Conservation (phyloP, 2,888 invertebrate genomes). For the Apocheima hispidaria region DNA sequence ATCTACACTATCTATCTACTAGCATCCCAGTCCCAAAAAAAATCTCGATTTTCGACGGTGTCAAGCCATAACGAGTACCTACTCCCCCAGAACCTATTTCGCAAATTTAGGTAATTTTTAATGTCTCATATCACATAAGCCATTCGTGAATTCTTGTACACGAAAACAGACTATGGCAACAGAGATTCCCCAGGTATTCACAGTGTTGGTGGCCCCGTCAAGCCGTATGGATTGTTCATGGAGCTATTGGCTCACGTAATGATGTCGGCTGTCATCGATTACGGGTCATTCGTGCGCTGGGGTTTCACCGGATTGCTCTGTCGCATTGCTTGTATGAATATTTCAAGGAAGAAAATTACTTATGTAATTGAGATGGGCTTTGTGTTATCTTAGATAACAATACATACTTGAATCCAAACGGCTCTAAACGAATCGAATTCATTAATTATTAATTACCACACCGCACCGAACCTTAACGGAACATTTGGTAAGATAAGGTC, state of each 20-base stretch:
- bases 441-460: no score
- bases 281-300: slow-evolving; percentile 57
- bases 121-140: background rate
- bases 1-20: no score
- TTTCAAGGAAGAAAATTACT: background rate
- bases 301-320: slow-evolving; percentile 1
- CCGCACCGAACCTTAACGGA: no score
- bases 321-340: slow-evolving; percentile 4
- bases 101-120: background rate
- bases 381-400: no score
- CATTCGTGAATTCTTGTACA: background rate
- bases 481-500: no score
- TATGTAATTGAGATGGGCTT: no score
- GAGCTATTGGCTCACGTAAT: slow-evolving; percentile 52
- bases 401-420: no score
- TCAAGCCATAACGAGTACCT: no score
- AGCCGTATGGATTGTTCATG: slow-evolving; percentile 47
- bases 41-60: no score
- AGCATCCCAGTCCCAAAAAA: no score
- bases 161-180: background rate
- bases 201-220: slow-evolving; percentile 29
- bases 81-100: background rate
- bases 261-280: slow-evolving; percentile 62
- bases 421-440: no score
- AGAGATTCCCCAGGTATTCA: slow-evolving; percentile 11